These are phyloP conservation scores for Drymodes brunneopygia DNA, from an alignment of 2,113 vertebrate species.

Conservation along the genomic window DNA sequence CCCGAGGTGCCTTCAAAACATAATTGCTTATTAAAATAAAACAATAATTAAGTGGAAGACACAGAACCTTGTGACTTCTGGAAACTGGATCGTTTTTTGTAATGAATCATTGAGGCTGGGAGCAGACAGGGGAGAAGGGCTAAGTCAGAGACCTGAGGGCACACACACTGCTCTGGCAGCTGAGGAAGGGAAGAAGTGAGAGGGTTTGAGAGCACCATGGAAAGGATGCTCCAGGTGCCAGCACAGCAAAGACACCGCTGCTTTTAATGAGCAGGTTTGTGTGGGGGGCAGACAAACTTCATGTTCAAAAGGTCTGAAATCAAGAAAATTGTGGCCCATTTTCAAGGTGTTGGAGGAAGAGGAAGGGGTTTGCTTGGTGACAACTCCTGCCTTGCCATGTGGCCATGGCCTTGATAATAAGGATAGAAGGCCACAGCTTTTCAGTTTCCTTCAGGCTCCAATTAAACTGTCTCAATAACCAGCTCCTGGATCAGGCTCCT, in stretches of 20 bases:
- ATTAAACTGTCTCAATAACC: not conserved
- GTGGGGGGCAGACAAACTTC: not conserved
- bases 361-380: not conserved
- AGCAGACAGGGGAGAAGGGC: not conserved
- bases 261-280: not conserved
- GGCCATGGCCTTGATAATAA: not conserved
- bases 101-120: not conserved
- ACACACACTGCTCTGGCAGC: not conserved
- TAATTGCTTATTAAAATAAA: conserved; percentile 57
- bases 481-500: not conserved
- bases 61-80: conserved; percentile 17
- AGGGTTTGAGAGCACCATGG: not conserved
- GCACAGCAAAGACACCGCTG: not conserved
- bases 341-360: not conserved
- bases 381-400: accelerated
- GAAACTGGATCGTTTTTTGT: conserved; percentile 2
- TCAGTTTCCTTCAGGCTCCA: not conserved
- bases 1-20: conserved; percentile 38
- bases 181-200: not conserved
- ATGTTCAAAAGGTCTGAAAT: not conserved
- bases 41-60: conserved; percentile 50
- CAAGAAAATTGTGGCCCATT: not conserved
- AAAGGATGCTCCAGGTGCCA: not conserved
- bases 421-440: not conserved
- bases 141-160: not conserved